phyloP scores from a whole-genome alignment of 2,797 vertebrate genomes.

The Leptoclinus maculatus region DNA sequence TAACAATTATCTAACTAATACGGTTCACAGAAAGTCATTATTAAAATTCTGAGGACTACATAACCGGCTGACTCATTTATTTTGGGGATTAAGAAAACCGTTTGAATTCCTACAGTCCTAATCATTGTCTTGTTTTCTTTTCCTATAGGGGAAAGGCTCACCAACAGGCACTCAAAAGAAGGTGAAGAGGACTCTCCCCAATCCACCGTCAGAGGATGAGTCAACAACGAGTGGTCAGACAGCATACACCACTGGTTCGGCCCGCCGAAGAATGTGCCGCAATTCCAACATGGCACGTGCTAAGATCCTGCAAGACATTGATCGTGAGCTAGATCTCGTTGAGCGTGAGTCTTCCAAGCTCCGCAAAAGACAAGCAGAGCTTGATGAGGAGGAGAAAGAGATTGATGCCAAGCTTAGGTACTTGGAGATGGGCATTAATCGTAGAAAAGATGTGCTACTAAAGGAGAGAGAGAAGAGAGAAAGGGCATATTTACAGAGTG shows the following conservation, averaged over 20 bases:
- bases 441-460: constrained; percentile 94
- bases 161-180: constrained; percentile 92
- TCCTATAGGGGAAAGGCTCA: constrained; percentile 87
- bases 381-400: constrained; percentile 99
- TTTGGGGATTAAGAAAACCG: neutral
- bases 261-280: constrained; percentile 94
- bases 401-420: constrained; percentile 98
- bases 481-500: constrained; percentile 96
- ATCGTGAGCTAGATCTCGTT: constrained; percentile 95
- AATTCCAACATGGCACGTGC: constrained; percentile 98
- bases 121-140: constrained; percentile 13
- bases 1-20: constrained; percentile 1
- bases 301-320: constrained; percentile 99
- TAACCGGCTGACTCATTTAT: constrained; percentile 16
- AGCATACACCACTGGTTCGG: constrained; percentile 89
- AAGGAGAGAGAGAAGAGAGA: constrained; percentile 98
- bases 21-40: neutral
- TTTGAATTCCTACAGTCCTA: neutral
- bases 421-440: constrained; percentile 98
- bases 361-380: constrained; percentile 97
- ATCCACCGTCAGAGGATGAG: constrained; percentile 96
- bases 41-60: neutral
- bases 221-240: constrained; percentile 85
- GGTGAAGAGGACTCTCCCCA: constrained; percentile 97
- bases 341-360: constrained; percentile 99